Base-by-base conservation (phyloP, 2,888 invertebrate species). In the Mycogona germanica region DNA sequence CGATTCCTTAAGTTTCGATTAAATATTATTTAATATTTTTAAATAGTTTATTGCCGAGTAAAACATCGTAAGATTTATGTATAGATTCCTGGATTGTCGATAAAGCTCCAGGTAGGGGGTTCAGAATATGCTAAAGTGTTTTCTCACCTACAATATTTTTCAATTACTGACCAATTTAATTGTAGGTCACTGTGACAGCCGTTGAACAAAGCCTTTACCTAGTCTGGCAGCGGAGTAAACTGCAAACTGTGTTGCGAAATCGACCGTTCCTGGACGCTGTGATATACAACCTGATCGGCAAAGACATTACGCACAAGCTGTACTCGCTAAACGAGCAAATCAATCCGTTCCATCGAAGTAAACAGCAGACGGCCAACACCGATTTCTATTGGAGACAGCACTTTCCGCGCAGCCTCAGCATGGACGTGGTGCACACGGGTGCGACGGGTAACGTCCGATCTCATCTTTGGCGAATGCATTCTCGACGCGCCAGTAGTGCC, bases 261-360 rank as follows among this genome's bases (percentile, higher is more conserved):
- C 76, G 84, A 64, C 82, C 83, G 17, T 76, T 79, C 64, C 76
- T 87, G 62, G 80, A 82, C 69, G 78, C 81, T 63, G 80, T 87
- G 55, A 75, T 87, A 60, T 80, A 82, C 70, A 81, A 81, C 66
- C 78, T 87, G 61, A 82, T 87, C 70, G 84, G 84, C 79, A 85
- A 86, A 70, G 87, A 87, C 68, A 84, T 87, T 66, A 86, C 87
- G 32, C 82, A 83, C 66, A 87, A 87, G 71, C 72, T 87, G 64
- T 87, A 87, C 70, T 84, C 84, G 23, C 75, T 85, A 62, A 84
- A 84, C 66, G 85, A 86, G 66, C 82, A 83, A 48, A 70, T 84
- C 58, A 72, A 62, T 23, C 58, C 58, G 35, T 41, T 51, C 28
- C 12, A 14, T 37, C 40, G 51, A n/a, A 19, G 29, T 4, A 48